Evolutionary conservation across 1,140 invertebrate species (phyloP).

Genomic region (Piezodorus guildinii): DNA sequence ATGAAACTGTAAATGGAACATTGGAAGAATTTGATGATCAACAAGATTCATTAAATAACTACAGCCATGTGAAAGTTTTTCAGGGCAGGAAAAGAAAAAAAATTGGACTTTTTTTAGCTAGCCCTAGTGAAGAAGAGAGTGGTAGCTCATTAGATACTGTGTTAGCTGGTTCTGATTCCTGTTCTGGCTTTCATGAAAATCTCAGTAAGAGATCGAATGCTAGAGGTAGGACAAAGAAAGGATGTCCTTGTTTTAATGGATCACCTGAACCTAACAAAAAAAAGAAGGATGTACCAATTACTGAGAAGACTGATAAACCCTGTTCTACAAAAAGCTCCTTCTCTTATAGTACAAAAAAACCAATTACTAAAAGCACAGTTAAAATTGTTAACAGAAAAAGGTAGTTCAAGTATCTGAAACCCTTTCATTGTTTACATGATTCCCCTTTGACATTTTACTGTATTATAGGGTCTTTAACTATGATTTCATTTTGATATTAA

Average conservation of each 20-base stretch:
- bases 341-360: conserved; percentile 3
- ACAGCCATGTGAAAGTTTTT: background rate
- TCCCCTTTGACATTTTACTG: too few species aligned
- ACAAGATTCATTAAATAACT: background rate
- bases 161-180: background rate
- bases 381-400: conserved; percentile 17
- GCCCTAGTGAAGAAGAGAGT: conserved; percentile 20
- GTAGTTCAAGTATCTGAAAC: conserved; percentile 14
- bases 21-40: conserved; percentile 7
- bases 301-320: conserved; percentile 12
- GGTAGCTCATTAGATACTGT: conserved; percentile 19
- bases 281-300: conserved; percentile 5
- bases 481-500: too few species aligned
- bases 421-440: conserved; percentile 12
- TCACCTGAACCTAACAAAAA: conserved; percentile 11
- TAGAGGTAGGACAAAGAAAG: conserved; percentile 41
- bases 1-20: background rate
- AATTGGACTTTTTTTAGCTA: background rate
- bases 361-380: conserved; percentile 1
- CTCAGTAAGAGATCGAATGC: conserved; percentile 36
- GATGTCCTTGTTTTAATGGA: conserved; percentile 41
- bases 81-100: conserved; percentile 12
- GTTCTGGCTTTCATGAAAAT: background rate
- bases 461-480: too few species aligned
- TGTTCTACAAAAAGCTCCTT: conserved; percentile 14